A percentile compares a stretch with the other conserved stretches of the same genome.
Evolutionary conservation across 2,888 invertebrate species (phyloP).

Genomic region (Drosophila vallismaia): DNA sequence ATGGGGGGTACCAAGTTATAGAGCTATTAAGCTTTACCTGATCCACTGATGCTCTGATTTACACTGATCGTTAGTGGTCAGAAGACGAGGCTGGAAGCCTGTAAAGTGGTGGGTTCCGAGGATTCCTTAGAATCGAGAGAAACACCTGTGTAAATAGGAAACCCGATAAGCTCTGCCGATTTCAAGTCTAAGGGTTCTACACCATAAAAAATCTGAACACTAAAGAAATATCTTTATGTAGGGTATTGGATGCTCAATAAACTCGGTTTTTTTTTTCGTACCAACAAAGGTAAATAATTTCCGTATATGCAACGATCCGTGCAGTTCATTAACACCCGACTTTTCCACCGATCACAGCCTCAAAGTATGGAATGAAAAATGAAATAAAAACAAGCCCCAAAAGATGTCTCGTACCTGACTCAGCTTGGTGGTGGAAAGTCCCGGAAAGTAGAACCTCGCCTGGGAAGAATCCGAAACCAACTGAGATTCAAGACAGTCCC

Average conservation of each 20-base stretch:
- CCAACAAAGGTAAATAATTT: background rate
- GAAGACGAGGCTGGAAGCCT: background rate
- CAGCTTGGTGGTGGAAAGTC: background rate
- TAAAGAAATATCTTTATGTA: background rate
- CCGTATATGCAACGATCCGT: background rate
- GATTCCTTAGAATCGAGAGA: background rate
- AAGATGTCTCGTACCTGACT: background rate
- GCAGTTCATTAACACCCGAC: background rate
- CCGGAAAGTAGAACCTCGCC: background rate
- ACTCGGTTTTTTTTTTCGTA: background rate
- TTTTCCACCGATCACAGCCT: background rate
- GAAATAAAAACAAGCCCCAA: background rate
- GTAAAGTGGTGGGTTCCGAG: background rate
- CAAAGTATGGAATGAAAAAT: conserved; percentile 1
- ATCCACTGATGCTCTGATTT: background rate
- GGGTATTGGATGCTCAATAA: background rate
- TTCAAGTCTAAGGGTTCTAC: background rate
- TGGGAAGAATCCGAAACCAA: conserved; percentile 13
- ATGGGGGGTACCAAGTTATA: background rate
- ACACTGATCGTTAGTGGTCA: background rate
- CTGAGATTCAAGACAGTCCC: conserved; percentile 17
- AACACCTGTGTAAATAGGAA: background rate
- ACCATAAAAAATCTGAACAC: too few species aligned
- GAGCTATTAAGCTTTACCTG: background rate
- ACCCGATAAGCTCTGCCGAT: background rate